These are phyloP conservation scores for Cyprinus carpio DNA, from an alignment of 2,113 vertebrate species.

Conservation along the genomic window DNA sequence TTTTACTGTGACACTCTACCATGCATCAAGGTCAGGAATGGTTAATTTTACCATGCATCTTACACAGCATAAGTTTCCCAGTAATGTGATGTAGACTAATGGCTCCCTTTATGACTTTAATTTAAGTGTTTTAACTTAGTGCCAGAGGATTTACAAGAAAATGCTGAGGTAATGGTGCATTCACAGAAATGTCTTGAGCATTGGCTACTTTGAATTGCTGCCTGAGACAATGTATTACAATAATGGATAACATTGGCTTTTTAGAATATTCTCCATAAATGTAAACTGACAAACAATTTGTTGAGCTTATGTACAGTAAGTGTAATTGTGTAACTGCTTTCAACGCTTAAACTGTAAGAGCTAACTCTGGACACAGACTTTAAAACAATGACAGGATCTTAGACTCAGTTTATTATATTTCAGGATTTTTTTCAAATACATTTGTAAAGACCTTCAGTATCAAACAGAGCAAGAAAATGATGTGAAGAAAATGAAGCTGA, in stretches of 20 bases:
- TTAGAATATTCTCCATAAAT: background rate
- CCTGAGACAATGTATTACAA: background rate
- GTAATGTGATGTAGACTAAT: constrained; percentile 23
- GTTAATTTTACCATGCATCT: background rate
- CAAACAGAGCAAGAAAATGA: background rate
- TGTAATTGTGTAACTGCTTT: background rate
- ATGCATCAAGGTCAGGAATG: constrained; percentile 7
- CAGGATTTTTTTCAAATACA: background rate
- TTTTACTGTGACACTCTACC: constrained; percentile 24
- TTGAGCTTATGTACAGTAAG: background rate
- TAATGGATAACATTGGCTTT: constrained; percentile 7
- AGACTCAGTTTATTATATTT: background rate
- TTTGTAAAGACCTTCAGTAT: background rate
- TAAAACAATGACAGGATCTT: background rate
- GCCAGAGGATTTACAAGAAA: background rate
- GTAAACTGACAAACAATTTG: background rate
- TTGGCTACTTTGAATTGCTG: background rate
- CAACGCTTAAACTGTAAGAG: background rate
- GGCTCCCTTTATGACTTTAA: constrained; percentile 13
- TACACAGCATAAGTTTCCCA: background rate
- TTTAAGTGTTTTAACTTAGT: constrained; percentile 12
- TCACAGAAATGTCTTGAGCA: background rate
- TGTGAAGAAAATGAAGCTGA: background rate
- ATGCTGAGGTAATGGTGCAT: background rate
- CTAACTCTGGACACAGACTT: background rate